phyloP scores from a whole-genome alignment of 2,888 invertebrate genomes.

The Spisula subtruncata region DNA sequence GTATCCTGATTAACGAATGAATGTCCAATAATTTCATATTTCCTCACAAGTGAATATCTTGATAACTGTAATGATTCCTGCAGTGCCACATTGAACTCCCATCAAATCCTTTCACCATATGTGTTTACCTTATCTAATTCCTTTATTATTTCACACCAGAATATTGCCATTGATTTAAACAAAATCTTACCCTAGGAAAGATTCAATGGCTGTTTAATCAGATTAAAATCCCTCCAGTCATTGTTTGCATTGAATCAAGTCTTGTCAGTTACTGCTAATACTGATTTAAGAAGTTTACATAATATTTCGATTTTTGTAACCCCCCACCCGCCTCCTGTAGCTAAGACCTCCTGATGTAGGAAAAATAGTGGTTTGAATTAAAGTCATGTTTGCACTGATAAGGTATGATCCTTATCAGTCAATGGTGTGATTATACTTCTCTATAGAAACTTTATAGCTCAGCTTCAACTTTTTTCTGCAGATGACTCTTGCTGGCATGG shows the following conservation, averaged over 20 bases:
- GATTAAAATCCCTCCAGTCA: not conserved
- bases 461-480: too few relatives aligned
- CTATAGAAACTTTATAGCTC: not conserved
- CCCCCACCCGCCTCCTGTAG: not conserved
- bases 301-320: constrained; percentile 1
- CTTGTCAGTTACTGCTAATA: constrained; percentile 9
- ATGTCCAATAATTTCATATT: not conserved
- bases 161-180: constrained; percentile 1
- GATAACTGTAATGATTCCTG: not conserved
- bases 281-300: not conserved
- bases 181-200: not conserved
- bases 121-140: not conserved
- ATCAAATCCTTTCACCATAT: not conserved
- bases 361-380: not conserved
- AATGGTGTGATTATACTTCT: not conserved
- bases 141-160: not conserved
- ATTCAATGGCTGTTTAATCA: not conserved
- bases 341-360: not conserved
- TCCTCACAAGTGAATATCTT: not conserved
- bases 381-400: not conserved
- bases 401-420: not conserved
- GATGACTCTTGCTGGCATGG: too few relatives aligned
- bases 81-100: not conserved
- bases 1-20: too few relatives aligned
- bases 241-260: constrained; percentile 1